A percentile compares a stretch with the other conserved stretches of the same genome.
phyloP scores from a whole-genome alignment of 2,797 vertebrate genomes.

The Merluccius polli region DNA sequence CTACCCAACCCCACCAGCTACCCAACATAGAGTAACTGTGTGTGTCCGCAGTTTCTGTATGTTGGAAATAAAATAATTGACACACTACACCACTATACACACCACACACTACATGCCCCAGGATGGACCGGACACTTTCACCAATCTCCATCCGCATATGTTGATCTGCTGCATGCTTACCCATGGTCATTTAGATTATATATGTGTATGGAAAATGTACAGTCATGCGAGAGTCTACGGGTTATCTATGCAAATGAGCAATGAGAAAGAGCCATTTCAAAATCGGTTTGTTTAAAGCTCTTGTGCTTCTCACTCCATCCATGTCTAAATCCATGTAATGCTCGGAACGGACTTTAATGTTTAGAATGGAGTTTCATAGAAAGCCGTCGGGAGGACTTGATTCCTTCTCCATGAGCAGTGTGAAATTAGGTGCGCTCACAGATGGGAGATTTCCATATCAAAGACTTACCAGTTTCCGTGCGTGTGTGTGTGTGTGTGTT shows the following conservation, averaged over 20 bases:
- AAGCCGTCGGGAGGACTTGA: background rate
- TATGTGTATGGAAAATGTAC: background rate
- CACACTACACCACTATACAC: no score
- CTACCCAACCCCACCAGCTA: no score
- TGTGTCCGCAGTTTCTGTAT: no score
- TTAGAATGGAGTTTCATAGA: background rate
- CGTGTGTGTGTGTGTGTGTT: conserved; percentile 4
- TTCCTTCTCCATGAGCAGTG: conserved; percentile 1
- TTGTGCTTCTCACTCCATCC: background rate
- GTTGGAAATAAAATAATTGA: no score
- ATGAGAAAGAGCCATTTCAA: background rate
- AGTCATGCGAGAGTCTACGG: background rate
- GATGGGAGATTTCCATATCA: background rate
- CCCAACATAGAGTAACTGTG: no score
- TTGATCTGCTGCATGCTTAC: background rate
- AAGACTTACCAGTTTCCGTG: background rate
- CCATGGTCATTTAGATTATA: background rate
- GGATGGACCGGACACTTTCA: no score
- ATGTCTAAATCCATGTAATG: background rate
- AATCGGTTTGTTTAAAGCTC: background rate
- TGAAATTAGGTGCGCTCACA: conserved; percentile 1
- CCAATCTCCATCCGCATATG: no score
- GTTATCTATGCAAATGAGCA: background rate
- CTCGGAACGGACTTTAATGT: background rate
- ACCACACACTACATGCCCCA: no score